Evolutionary conservation across 1,140 invertebrate genomes (phyloP), one percentile per base, ranked within the genome.

Genomic region (Liolophura sinensis): DNA sequence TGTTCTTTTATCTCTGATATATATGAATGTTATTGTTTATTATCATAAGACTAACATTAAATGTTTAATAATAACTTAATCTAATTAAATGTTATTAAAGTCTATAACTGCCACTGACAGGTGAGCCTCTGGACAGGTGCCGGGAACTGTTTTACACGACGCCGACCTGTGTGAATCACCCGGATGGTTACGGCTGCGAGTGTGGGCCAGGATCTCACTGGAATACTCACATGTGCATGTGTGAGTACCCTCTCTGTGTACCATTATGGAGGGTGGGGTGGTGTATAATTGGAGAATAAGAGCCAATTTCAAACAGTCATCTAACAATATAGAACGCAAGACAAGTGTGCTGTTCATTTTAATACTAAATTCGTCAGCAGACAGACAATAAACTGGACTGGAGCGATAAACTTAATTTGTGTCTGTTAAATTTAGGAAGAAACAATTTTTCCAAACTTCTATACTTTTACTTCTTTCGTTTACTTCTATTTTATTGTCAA

Each of bases 121-220:
- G 22, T 1, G 64, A 50, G 25, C 25, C 40, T 5, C 62, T 66
- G 61, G 56, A 50, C 27, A 64, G 64, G 50, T 78, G 73, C 63
- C 72, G 75, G 25, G 12, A 60, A 0, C 64, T 62, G 15, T 82
- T 79, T 60, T 85, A 84, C 72, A 78, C 72, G 3, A 57, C 40
- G 0, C 82, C 82, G 0, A 59, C 66, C 60, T 85, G 84, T 68
- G 71, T 74, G n/a, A 78, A 85, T 57, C 77, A 80, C 64, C 78
- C 80, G 4, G 78, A 78, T 50, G 80, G 82, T 0, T 85, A 85
- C 68, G 77, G 76, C 11, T 85, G 84, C 69, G 75, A 78, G 59
- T 85, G 84, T 71, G 82, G 83, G 5, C 78, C 83, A 5, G 84
- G 84, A 18, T 85, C 83, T 60, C 74, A 79, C 50, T 85, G 84